Evolutionary conservation across 2,113 vertebrate species (phyloP).

Genomic region (Amblyopsis rosae): DNA sequence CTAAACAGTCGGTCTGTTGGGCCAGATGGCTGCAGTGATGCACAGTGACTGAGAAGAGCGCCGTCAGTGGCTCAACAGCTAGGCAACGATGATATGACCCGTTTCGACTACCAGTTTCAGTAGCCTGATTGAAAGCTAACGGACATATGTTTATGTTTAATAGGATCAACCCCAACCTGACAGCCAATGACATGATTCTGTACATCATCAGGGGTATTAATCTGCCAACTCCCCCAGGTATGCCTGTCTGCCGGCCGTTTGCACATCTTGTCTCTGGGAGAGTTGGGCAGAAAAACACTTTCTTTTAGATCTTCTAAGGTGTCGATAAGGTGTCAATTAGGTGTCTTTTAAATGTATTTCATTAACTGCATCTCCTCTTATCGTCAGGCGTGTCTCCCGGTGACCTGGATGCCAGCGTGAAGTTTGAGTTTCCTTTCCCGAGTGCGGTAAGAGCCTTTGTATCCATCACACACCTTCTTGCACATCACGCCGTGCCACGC

Average conservation of each 20-base stretch:
- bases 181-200: conserved; percentile 82
- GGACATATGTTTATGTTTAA: conserved; percentile 18
- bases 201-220: conserved; percentile 81
- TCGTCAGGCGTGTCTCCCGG: conserved; percentile 78
- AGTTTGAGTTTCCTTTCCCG: conserved; percentile 92
- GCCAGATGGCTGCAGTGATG: conserved; percentile 29
- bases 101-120: conserved; percentile 18
- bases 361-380: not conserved
- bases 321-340: too few relatives aligned
- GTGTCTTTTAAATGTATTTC: conserved; percentile 5
- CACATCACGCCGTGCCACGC: not conserved
- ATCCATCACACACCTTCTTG: not conserved
- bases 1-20: conserved; percentile 22
- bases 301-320: too few relatives aligned
- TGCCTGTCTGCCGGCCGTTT: conserved; percentile 16
- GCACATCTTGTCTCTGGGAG: not conserved
- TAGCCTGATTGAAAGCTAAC: not conserved
- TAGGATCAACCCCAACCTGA: conserved; percentile 81
- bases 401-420: conserved; percentile 88
- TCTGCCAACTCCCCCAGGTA: conserved; percentile 85
- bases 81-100: conserved; percentile 28
- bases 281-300: too few relatives aligned
- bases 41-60: conserved; percentile 40
- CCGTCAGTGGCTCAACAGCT: conserved; percentile 27
- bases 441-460: conserved; percentile 73